Conservation (phyloP, 1,140 invertebrate genomes). For the Dermatophagoides farinae region DNA sequence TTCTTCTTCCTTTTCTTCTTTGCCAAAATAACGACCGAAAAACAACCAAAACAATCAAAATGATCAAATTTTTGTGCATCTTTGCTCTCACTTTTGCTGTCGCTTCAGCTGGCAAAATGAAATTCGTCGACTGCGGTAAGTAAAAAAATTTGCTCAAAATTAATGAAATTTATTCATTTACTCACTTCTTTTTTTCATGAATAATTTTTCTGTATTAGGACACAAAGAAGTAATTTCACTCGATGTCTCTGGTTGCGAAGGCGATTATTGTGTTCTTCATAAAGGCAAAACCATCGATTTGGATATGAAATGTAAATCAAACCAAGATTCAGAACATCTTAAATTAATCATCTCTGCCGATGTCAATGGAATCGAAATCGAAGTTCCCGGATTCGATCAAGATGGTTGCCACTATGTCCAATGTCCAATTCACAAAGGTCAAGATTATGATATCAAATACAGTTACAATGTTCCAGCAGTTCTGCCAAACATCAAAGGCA, state of each 20-base stretch:
- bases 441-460: background rate
- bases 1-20: too few species aligned
- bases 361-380: background rate
- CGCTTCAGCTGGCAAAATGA: background rate
- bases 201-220: slow-evolving; percentile 5
- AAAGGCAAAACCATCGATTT: background rate
- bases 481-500: background rate
- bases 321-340: background rate
- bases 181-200: background rate
- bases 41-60: background rate
- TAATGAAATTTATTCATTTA: background rate
- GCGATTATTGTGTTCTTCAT: background rate
- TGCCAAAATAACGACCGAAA: too few species aligned
- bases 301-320: background rate
- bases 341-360: background rate
- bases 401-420: slow-evolving; percentile 1
- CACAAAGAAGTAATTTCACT: background rate
- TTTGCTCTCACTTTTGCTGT: background rate
- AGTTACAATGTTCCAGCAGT: background rate
- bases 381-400: background rate
- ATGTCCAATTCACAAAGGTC: slow-evolving; percentile 3
- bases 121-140: slow-evolving; percentile 6
- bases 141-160: background rate
- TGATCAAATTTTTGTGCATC: background rate
- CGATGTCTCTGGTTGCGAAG: background rate